Evolutionary conservation across 2,888 invertebrate genomes (phyloP), one percentile per base, ranked within the genome.

Genomic region (Hydrotaea diabolus): DNA sequence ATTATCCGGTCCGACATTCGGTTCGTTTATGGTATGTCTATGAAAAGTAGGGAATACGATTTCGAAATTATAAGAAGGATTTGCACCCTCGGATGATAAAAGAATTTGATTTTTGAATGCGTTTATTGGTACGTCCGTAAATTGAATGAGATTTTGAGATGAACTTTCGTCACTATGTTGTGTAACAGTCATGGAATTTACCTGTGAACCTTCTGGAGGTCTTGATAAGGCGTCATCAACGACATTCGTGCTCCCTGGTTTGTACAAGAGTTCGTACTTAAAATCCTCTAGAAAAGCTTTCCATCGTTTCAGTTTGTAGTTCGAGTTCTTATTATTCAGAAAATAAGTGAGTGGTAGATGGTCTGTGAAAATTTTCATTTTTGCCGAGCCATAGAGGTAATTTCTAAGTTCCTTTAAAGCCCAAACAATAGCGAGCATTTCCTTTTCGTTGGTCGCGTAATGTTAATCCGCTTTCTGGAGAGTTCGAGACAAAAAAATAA

Each of bases 31-130:
- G 0, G 75, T 74, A 36, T 77, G 80, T 2, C 78, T 75, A 43
- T 81, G 77, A n/a, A 66, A 77, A 36, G 79, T 78, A 11, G 80
- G 83, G 21, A 83, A 83, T 9, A 77, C 62, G 0, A 66, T 77
- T 59, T 82, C 57, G 43, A 77, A 77, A 19, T 39, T 66, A 23
- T 77, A 69, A 46, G 57, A 57, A 8, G 39, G 39, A 13, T 43
- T 11, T 15, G 46, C 17, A 19, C 8, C 23, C 31, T 73, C 81
- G 8, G 53, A 53, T 7, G 53, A 53, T 53, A 57, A 83, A 0
- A 43, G 82, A 75, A 86, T 72, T 80, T 86, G 85, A 9, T 83
- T 87, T 19, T 85, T 82, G 43, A 86, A 86, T 0, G 75, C 83
- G 57, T 86, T 86, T 19, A 82, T 76, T 9, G 85, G 85, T 46